These are phyloP conservation scores for Smutsia temminckii DNA, from an alignment of 2,797 vertebrate species.

Conservation along the genomic window DNA sequence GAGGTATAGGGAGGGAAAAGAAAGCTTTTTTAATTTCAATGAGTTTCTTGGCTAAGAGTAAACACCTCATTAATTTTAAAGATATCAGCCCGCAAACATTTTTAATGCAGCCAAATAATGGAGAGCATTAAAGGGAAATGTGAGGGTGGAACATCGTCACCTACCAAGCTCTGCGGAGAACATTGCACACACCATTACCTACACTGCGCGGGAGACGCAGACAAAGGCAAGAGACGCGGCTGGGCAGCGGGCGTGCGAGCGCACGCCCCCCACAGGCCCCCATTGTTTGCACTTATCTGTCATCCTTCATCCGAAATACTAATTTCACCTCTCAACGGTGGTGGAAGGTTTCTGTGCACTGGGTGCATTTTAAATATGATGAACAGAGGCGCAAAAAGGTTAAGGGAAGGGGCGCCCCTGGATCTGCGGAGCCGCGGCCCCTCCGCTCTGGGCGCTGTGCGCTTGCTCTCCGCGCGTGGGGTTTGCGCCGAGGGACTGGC, in stretches of 20 bases:
- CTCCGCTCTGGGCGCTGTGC: rapidly evolving
- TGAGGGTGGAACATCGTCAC: constrained; percentile 71
- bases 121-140: constrained; percentile 77
- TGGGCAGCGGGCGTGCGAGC: rapidly evolving
- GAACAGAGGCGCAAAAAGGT: background rate
- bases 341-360: background rate
- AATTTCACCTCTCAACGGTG: background rate
- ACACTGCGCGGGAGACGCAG: constrained; percentile 36
- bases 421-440: background rate
- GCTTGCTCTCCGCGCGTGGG: background rate
- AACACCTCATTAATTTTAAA: constrained; percentile 86
- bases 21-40: constrained; percentile 74
- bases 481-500: background rate
- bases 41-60: constrained; percentile 83
- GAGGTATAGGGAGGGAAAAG: background rate
- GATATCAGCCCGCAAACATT: constrained; percentile 82
- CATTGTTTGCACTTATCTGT: background rate
- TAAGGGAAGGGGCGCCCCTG: background rate
- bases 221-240: background rate
- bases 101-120: constrained; percentile 81
- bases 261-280: rapidly evolving
- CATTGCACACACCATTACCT: constrained; percentile 76
- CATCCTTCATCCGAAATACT: background rate
- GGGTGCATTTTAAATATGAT: background rate
- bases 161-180: constrained; percentile 60